Evolutionary conservation across 2,113 vertebrate genomes (phyloP), one percentile per base, ranked within the genome.

Genomic region (Pongo abelii): DNA sequence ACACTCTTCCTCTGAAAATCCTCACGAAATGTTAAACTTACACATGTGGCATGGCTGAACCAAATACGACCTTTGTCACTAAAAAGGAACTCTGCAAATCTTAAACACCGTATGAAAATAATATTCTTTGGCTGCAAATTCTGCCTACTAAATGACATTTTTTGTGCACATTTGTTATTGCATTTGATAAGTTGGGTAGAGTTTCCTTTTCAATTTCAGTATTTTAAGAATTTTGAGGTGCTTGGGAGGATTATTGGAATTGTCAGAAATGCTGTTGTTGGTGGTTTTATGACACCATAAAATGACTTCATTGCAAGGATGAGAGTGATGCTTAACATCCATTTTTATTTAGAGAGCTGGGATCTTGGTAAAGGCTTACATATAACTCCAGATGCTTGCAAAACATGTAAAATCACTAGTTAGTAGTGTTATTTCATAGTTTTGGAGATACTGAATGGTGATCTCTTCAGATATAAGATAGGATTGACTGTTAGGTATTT

Each of bases 261-360:
- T 30, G 9, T 6, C 55, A 92, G 67, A 94, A 85, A 83, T 78
- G 67, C 80, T 80, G 30, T 43, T 59, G 52, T 35, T 81, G 12
- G 30, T 93, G 75, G 43, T 78, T 96, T 92, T 81, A 48, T 92
- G 96, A 70, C 18, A 80, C 35, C 43, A 40, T 59, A 77, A 92
- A 91, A 48, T 57, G 7, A 86, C 30, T 12, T 80, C 48, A 40
- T 27, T 94, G 12, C 79, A 89, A 93, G 20, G 91, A 52, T n/a
- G 75, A 84, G 35, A 88, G 6, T 30, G 55, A 57, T 57, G n/a
- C 40, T 93, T 96, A 89, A 72, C 10, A 11, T 52, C 11, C 8
- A 16, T 92, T 97, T 80, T 95, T 80, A 85, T 93, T 94, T 96
- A 88, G n/a, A 96, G n/a, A 89, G 40, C 20, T 72, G 8, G 52